Evolutionary conservation across 1,140 invertebrate genomes (phyloP).

Genomic region (Leptopilina clavipes): DNA sequence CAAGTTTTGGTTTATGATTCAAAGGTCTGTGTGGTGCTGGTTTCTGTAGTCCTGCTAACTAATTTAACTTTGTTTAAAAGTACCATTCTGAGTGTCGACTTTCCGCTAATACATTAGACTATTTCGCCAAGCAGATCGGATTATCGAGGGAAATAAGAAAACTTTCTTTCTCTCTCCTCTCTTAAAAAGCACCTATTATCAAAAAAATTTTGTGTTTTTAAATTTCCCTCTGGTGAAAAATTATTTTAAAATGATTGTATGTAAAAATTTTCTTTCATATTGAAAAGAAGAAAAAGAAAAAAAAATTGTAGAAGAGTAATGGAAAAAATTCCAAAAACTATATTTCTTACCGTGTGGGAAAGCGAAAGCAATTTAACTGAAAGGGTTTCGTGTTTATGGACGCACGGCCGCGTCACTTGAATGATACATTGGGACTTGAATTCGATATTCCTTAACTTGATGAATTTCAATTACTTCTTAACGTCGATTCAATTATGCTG

Average conservation of each 20-base stretch:
- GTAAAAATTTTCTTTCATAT: no score
- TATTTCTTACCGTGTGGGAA: not conserved
- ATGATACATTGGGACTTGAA: slow-evolving; percentile 9
- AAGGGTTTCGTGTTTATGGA: slow-evolving; percentile 7
- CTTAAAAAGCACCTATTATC: no score
- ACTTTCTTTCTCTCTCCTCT: not conserved
- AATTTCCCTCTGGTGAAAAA: no score
- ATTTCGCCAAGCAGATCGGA: slow-evolving; percentile 2
- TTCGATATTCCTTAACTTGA: not conserved
- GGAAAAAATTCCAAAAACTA: not conserved
- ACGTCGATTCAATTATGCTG: not conserved
- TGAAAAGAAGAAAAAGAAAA: no score
- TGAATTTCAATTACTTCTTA: not conserved
- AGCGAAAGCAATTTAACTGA: slow-evolving; percentile 15
- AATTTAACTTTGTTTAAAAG: slow-evolving; percentile 34
- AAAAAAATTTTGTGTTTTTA: no score
- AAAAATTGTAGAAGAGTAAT: not conserved
- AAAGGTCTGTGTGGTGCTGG: slow-evolving; percentile 19
- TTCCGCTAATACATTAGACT: slow-evolving; percentile 16
- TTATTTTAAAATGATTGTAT: no score
- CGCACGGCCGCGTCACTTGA: not conserved
- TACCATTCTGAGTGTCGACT: slow-evolving; percentile 30
- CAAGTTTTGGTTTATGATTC: slow-evolving; percentile 31
- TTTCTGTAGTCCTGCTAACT: slow-evolving; percentile 32
- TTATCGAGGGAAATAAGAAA: slow-evolving; percentile 23